These are phyloP conservation scores for Phodopus roborovskii DNA, from an alignment of 2,113 vertebrate species.

Conservation along the genomic window DNA sequence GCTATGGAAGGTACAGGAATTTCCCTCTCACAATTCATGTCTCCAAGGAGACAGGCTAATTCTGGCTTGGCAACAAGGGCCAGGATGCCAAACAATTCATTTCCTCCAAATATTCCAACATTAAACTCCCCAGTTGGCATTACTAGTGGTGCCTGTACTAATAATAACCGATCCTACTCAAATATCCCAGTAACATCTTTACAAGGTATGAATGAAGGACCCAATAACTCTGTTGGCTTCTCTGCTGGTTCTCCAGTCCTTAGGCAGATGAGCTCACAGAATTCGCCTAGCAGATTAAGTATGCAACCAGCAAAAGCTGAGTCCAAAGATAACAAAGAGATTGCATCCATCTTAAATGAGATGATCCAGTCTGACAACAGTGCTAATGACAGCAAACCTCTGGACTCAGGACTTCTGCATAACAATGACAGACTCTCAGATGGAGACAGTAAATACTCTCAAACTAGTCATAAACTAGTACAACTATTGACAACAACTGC, in stretches of 20 bases:
- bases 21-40: slow-evolving; percentile 94
- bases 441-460: slow-evolving; percentile 86
- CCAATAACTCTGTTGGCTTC: slow-evolving; percentile 85
- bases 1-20: slow-evolving; percentile 93
- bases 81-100: slow-evolving; percentile 90
- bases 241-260: slow-evolving; percentile 88
- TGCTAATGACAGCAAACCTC: slow-evolving; percentile 79
- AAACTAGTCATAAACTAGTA: slow-evolving; percentile 90
- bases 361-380: slow-evolving; percentile 84
- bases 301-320: slow-evolving; percentile 88
- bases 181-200: slow-evolving; percentile 81
- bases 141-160: slow-evolving; percentile 80
- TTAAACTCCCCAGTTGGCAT: slow-evolving; percentile 91
- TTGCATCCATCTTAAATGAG: slow-evolving; percentile 86
- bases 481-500: slow-evolving; percentile 91
- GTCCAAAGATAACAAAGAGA: slow-evolving; percentile 88
- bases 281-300: slow-evolving; percentile 85
- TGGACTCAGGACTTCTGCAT: slow-evolving; percentile 82
- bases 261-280: slow-evolving; percentile 89
- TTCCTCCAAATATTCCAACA: slow-evolving; percentile 91
- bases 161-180: slow-evolving; percentile 87
- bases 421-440: slow-evolving; percentile 81
- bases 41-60: slow-evolving; percentile 91
- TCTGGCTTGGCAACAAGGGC: slow-evolving; percentile 91
- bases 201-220: slow-evolving; percentile 86